Percentiles rank a stretch among this genome's conserved stretches.
These are phyloP conservation scores for Elegia similella DNA, from an alignment of 2,888 invertebrate genomes.

Conservation along the genomic window DNA sequence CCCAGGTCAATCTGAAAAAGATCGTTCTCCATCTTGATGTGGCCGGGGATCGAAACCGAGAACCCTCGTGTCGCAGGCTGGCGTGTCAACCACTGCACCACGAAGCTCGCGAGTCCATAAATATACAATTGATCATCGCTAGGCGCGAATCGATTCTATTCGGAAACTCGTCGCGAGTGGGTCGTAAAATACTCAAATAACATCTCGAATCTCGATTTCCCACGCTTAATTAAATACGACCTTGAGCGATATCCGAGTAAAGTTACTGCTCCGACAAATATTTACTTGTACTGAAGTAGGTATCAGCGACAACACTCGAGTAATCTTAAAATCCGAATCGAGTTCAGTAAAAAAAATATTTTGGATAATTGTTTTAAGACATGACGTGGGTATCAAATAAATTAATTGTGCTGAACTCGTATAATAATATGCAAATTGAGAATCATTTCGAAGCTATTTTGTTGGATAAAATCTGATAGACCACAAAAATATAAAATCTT, in stretches of 20 bases:
- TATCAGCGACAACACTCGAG: not conserved
- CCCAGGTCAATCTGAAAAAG: too few species aligned
- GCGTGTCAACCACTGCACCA: too few species aligned
- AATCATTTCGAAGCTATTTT: too few species aligned
- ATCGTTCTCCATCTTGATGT: too few species aligned
- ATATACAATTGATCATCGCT: not conserved
- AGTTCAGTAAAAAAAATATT: not conserved
- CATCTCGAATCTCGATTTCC: constrained; percentile 14
- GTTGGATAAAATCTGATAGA: too few species aligned
- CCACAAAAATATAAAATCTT: too few species aligned
- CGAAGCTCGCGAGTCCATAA: not conserved
- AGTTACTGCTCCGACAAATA: not conserved
- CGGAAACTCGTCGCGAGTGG: not conserved
- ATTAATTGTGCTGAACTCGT: too few species aligned
- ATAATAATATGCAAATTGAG: too few species aligned
- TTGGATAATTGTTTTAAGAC: not conserved
- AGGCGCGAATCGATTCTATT: not conserved
- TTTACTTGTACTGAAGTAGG: constrained; percentile 2
- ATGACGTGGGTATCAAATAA: too few species aligned
- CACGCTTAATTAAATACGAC: constrained; percentile 11
- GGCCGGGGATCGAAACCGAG: too few species aligned
- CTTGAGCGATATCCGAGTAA: not conserved
- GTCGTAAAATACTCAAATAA: constrained; percentile 4
- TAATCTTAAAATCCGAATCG: not conserved
- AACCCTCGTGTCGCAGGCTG: too few species aligned